Percentiles rank a stretch among this genome's conserved stretches.
Conservation (phyloP, 2,113 vertebrate species). For the Gasterosteus aculeatus region DNA sequence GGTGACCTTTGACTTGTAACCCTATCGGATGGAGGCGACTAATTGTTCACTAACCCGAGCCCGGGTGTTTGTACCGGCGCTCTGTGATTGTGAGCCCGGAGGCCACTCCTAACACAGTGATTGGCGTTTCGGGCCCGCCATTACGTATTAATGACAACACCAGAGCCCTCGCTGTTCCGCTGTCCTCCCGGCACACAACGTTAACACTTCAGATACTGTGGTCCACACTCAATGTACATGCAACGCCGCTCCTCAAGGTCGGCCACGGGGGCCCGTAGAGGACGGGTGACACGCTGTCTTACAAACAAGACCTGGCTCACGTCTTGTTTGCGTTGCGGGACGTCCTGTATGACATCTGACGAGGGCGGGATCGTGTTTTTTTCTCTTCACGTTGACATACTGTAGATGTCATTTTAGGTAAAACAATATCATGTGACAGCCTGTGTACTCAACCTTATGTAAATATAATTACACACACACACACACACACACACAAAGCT, state of each 20-base stretch:
- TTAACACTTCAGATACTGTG: conserved; percentile 29
- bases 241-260: conserved; percentile 34
- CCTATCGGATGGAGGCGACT: conserved; percentile 60
- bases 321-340: conserved; percentile 27
- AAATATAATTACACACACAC: conserved; percentile 4
- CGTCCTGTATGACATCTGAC: conserved; percentile 23
- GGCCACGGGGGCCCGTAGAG: neutral
- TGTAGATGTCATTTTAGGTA: conserved; percentile 6
- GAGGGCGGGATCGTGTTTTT: conserved; percentile 16
- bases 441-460: conserved; percentile 21
- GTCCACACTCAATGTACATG: conserved; percentile 20
- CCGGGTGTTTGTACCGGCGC: conserved; percentile 57
- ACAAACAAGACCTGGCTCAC: conserved; percentile 10
- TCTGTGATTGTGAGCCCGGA: conserved; percentile 74
- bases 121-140: conserved; percentile 57
- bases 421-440: conserved; percentile 26
- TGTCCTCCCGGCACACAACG: conserved; percentile 42
- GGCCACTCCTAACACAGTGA: conserved; percentile 58
- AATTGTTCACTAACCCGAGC: conserved; percentile 70
- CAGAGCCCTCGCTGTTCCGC: conserved; percentile 61
- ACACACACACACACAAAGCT: neutral
- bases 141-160: conserved; percentile 77
- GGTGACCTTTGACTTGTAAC: conserved; percentile 72
- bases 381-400: conserved; percentile 21
- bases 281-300: conserved; percentile 8